Evolutionary conservation across 2,888 invertebrate genomes (phyloP).

Genomic region (Amphimallon solstitiale): DNA sequence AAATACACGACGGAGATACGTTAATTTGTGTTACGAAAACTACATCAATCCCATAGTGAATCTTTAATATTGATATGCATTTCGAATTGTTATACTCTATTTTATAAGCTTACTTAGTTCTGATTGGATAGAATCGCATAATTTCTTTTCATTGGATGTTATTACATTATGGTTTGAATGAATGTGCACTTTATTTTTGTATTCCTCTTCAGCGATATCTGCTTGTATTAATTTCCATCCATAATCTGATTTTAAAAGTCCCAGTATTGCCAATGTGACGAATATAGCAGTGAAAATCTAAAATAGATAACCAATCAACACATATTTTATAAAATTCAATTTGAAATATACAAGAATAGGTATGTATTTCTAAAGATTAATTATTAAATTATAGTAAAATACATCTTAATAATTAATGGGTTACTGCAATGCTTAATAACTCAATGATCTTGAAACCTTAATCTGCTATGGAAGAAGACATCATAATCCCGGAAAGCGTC

Average conservation of each 20-base stretch:
- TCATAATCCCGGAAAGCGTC: too few relatives aligned
- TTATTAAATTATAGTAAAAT: too few relatives aligned
- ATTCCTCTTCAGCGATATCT: constrained; percentile 53
- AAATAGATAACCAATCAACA: background rate
- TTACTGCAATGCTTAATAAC: too few relatives aligned
- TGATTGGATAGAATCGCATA: constrained; percentile 49
- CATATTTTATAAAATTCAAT: constrained; percentile 9
- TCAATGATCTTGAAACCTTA: too few relatives aligned
- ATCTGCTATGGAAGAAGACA: too few relatives aligned
- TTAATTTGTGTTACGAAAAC: too few relatives aligned
- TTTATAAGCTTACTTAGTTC: constrained; percentile 47
- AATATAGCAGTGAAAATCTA: constrained; percentile 53
- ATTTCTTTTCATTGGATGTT: constrained; percentile 47
- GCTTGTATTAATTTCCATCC: constrained; percentile 53
- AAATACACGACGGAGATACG: too few relatives aligned
- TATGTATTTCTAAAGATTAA: too few relatives aligned
- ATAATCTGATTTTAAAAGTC: constrained; percentile 54
- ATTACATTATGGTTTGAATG: constrained; percentile 39
- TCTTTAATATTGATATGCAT: too few relatives aligned
- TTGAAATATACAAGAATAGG: background rate
- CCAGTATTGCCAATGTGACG: constrained; percentile 53
- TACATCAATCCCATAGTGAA: too few relatives aligned
- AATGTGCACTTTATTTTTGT: constrained; percentile 43
- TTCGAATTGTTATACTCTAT: too few relatives aligned
- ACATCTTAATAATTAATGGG: too few relatives aligned